Evolutionary conservation across 1,140 invertebrate species (phyloP).

Genomic region (Linepithema humile): DNA sequence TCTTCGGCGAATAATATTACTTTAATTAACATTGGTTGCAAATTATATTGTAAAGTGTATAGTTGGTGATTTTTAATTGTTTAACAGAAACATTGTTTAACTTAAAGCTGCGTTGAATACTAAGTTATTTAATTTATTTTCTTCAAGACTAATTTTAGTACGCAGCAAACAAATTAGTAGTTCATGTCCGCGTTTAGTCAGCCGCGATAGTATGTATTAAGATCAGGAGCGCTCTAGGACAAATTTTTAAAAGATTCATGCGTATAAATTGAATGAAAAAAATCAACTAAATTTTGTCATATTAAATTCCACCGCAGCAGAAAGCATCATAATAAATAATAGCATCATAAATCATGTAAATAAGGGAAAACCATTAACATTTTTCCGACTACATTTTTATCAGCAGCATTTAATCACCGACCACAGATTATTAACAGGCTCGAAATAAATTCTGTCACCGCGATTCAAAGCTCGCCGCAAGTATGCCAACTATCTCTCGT

Average conservation of each 20-base stretch:
- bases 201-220: neutral
- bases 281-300: neutral
- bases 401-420: neutral
- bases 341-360: no score
- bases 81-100: neutral
- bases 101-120: neutral
- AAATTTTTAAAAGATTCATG: no score
- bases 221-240: neutral
- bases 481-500: slow-evolving; percentile 33
- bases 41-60: neutral
- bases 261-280: no score
- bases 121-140: neutral
- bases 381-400: neutral
- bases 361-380: no score
- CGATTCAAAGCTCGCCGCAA: neutral
- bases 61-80: neutral
- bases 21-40: slow-evolving; percentile 7
- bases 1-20: neutral
- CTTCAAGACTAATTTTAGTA: neutral
- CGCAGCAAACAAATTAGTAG: neutral
- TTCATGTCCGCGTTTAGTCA: neutral
- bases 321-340: neutral
- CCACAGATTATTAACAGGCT: neutral
- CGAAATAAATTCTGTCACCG: neutral
- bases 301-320: neutral